Evolutionary conservation across 2,888 invertebrate species (phyloP).

Genomic region (Tupiocoris notatus): DNA sequence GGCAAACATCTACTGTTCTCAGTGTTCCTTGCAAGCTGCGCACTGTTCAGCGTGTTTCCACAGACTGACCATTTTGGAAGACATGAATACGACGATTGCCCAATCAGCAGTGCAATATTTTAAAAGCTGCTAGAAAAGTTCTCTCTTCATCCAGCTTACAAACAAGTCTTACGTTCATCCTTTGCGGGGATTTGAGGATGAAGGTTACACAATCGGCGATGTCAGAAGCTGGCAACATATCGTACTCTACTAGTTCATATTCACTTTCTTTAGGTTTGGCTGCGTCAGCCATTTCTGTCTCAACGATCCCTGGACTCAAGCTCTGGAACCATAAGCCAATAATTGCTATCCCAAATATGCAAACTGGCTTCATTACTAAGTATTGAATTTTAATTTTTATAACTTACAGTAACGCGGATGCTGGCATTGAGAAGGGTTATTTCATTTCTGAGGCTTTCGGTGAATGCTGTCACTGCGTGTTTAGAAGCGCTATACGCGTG

Average conservation of each 20-base stretch:
- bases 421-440: not conserved
- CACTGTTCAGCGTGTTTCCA: too few relatives aligned
- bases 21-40: too few relatives aligned
- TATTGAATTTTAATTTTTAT: not conserved
- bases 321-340: too few relatives aligned
- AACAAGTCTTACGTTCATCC: slow-evolving; percentile 27
- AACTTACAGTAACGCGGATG: slow-evolving; percentile 18
- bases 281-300: slow-evolving; percentile 18
- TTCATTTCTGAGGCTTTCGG: slow-evolving; percentile 6
- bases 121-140: too few relatives aligned
- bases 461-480: slow-evolving; percentile 2
- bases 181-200: slow-evolving; percentile 29
- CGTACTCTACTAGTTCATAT: not conserved
- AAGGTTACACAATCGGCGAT: slow-evolving; percentile 29
- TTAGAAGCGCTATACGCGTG: not conserved
- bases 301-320: slow-evolving; percentile 17
- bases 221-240: slow-evolving; percentile 10
- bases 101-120: too few relatives aligned
- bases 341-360: too few relatives aligned
- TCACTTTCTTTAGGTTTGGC: not conserved
- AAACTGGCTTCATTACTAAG: too few relatives aligned
- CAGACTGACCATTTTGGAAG: too few relatives aligned
- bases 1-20: too few relatives aligned
- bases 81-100: too few relatives aligned
- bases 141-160: too few relatives aligned